Conservation (phyloP, 2,888 invertebrate genomes). For the Scaptodrosophila latifasciaeformis region DNA sequence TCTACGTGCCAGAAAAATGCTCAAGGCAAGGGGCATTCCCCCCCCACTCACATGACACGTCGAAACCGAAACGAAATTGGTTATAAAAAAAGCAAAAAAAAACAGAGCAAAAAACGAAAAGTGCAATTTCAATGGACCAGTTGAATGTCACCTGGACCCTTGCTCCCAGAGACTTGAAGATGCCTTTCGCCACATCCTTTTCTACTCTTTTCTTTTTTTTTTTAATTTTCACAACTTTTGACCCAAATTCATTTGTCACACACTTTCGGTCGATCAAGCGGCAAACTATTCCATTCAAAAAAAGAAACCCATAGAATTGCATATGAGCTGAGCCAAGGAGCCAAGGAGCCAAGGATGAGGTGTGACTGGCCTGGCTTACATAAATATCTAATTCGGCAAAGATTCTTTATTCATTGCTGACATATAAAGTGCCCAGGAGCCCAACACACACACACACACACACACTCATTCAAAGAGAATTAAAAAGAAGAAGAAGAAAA, state of each 20-base stretch:
- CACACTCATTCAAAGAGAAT: too few relatives aligned
- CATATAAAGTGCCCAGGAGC: constrained; percentile 32
- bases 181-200: background rate
- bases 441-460: too few relatives aligned
- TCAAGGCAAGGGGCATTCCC: too few relatives aligned
- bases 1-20: constrained; percentile 38
- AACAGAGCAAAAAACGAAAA: too few relatives aligned
- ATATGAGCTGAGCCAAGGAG: background rate
- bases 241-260: constrained; percentile 66
- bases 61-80: constrained; percentile 51
- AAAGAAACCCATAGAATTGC: too few relatives aligned
- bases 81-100: too few relatives aligned
- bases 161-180: background rate
- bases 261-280: constrained; percentile 39
- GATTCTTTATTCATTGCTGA: constrained; percentile 27
- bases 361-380: constrained; percentile 32
- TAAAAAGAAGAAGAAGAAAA: too few relatives aligned
- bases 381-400: constrained; percentile 54
- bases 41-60: constrained; percentile 40
- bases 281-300: constrained; percentile 28
- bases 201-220: background rate
- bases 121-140: constrained; percentile 56
- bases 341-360: background rate
- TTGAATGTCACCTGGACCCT: constrained; percentile 50
- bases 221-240: constrained; percentile 62